These are phyloP conservation scores for Ophraella communa DNA, from an alignment of 2,888 invertebrate species.

Conservation along the genomic window DNA sequence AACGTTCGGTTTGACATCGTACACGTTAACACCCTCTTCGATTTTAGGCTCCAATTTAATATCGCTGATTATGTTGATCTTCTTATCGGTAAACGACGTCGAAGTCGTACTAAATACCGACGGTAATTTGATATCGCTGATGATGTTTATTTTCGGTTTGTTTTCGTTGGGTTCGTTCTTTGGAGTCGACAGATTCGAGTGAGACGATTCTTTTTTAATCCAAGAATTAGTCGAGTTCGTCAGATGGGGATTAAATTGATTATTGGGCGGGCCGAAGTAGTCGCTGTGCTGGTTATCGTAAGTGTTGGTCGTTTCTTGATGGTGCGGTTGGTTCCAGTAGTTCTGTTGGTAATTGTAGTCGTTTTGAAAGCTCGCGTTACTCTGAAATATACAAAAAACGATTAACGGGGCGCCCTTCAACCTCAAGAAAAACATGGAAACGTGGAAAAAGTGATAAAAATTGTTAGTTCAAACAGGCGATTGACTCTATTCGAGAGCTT, in stretches of 20 bases:
- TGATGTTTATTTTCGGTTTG: conserved; percentile 59
- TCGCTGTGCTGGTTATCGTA: conserved; percentile 40
- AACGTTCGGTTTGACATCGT: conserved; percentile 59
- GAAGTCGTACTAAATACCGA: conserved; percentile 45
- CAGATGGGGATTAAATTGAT: conserved; percentile 47
- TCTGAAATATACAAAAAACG: too few species aligned
- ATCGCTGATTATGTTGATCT: conserved; percentile 58
- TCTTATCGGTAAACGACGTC: conserved; percentile 47
- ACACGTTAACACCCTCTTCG: conserved; percentile 63
- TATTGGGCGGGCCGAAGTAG: conserved; percentile 48
- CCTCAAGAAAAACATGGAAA: too few species aligned
- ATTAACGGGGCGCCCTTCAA: too few species aligned
- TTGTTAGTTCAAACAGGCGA: too few species aligned
- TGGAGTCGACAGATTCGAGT: conserved; percentile 34
- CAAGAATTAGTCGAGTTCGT: conserved; percentile 49
- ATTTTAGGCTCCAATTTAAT: conserved; percentile 57
- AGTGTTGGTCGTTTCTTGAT: conserved; percentile 34
- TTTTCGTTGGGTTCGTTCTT: conserved; percentile 53
- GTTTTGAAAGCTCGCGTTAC: conserved; percentile 15
- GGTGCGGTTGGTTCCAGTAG: conserved; percentile 35
- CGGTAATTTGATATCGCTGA: conserved; percentile 58
- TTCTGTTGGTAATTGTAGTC: conserved; percentile 31
- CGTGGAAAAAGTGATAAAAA: too few species aligned
- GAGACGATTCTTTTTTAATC: conserved; percentile 52
- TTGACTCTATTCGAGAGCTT: too few species aligned